Evolutionary conservation across 2,113 vertebrate genomes (phyloP).

Genomic region (Geococcyx californianus): DNA sequence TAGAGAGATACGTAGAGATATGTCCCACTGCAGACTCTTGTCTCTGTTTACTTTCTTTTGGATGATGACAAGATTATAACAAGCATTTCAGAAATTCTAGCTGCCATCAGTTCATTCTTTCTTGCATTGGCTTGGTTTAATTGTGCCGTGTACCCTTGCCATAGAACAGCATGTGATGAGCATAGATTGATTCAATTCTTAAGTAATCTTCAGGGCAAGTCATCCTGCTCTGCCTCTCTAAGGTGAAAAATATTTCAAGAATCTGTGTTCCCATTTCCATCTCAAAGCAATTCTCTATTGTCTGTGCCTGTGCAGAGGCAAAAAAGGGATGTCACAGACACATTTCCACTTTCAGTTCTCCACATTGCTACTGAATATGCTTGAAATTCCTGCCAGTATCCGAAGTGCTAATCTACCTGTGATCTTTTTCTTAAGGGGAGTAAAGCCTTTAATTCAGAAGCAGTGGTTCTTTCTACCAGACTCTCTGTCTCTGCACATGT

Average conservation of each 20-base stretch:
- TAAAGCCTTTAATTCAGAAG: background rate
- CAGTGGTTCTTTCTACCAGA: background rate
- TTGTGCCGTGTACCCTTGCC: background rate
- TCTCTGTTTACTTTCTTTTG: background rate
- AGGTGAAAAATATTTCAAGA: background rate
- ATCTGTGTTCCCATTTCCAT: background rate
- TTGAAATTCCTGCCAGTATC: background rate
- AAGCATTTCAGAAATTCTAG: background rate
- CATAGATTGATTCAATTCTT: background rate
- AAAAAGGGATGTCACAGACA: background rate
- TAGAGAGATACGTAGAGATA: background rate
- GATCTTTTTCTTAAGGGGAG: background rate
- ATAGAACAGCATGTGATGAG: background rate
- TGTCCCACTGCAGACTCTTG: background rate
- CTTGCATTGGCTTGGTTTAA: accelerated
- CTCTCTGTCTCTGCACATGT: background rate
- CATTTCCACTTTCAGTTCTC: background rate
- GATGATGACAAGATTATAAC: background rate
- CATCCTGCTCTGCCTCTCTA: background rate
- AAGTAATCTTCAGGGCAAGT: background rate
- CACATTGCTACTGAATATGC: background rate
- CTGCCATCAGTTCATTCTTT: background rate
- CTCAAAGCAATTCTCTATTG: background rate
- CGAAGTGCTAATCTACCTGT: accelerated
- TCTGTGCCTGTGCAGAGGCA: background rate